A percentile compares a stretch with the other conserved stretches of the same genome.
Conservation (phyloP, 2,888 invertebrate genomes). For the Lypha dubia region DNA sequence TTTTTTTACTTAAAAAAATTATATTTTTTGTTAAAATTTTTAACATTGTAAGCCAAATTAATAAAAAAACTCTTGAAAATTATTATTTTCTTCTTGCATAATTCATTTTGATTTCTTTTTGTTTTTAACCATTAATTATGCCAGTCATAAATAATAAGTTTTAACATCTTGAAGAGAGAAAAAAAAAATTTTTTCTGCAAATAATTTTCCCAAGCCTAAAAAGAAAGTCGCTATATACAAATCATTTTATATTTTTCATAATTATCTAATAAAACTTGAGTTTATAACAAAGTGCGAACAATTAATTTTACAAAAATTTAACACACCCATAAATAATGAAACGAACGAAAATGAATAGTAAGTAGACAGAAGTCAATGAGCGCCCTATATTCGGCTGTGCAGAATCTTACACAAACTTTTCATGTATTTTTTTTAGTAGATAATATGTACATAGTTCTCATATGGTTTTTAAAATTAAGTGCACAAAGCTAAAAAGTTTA, state of each 20-base stretch:
- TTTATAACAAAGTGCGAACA: conserved; percentile 50
- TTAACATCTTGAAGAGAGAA: background rate
- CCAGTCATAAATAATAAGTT: background rate
- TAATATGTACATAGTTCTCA: too few relatives aligned
- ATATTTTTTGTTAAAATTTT: too few relatives aligned
- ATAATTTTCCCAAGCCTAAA: conserved; percentile 16
- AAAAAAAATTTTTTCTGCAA: background rate
- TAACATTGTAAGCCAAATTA: too few relatives aligned
- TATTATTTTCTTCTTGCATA: too few relatives aligned
- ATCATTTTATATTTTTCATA: conserved; percentile 16
- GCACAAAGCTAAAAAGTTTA: too few relatives aligned
- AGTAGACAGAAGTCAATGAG: background rate
- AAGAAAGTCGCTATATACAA: background rate
- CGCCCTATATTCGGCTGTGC: background rate
- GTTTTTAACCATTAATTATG: background rate
- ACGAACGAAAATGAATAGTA: background rate
- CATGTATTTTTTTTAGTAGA: too few relatives aligned
- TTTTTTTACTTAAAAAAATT: too few relatives aligned
- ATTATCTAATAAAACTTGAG: conserved; percentile 43
- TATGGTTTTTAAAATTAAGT: too few relatives aligned
- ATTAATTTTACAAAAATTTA: conserved; percentile 47
- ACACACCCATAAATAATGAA: conserved; percentile 25
- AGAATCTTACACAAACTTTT: too few relatives aligned
- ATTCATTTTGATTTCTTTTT: background rate
- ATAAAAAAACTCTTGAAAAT: too few relatives aligned